Evolutionary conservation across 2,797 vertebrate genomes (phyloP).

Genomic region (Scarus forsteni): DNA sequence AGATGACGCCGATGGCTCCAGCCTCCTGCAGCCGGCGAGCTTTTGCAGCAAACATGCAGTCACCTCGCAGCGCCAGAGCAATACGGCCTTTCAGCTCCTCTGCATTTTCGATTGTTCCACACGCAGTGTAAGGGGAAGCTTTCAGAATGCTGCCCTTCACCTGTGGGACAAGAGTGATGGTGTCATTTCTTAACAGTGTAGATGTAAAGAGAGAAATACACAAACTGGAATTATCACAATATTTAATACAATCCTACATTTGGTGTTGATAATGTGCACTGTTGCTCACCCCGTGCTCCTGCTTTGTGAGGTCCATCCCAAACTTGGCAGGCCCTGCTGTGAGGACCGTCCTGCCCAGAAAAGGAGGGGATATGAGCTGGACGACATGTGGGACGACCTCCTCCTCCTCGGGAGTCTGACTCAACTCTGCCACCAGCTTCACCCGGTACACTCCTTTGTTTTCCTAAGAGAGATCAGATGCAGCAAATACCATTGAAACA

Average conservation of each 20-base stretch:
- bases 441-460: constrained; percentile 82
- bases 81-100: constrained; percentile 77
- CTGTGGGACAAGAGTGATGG: constrained; percentile 57
- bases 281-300: constrained; percentile 84
- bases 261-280: not conserved
- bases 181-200: not conserved
- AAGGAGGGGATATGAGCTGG: constrained; percentile 88
- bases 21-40: constrained; percentile 85
- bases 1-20: constrained; percentile 84
- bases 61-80: constrained; percentile 83
- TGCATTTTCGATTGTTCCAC: constrained; percentile 77
- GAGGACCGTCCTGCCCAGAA: constrained; percentile 83
- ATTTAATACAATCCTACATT: too few species aligned
- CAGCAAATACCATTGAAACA: not conserved
- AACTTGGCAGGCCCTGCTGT: constrained; percentile 88
- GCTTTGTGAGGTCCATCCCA: constrained; percentile 87
- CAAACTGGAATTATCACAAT: too few species aligned
- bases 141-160: constrained; percentile 84
- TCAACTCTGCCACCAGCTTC: constrained; percentile 86
- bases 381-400: constrained; percentile 83
- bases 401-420: constrained; percentile 75
- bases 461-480: constrained; percentile 39
- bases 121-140: constrained; percentile 84
- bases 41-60: constrained; percentile 88
- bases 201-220: not conserved